Conservation (phyloP, 2,888 invertebrate species). For the Electrophaes corylata region DNA sequence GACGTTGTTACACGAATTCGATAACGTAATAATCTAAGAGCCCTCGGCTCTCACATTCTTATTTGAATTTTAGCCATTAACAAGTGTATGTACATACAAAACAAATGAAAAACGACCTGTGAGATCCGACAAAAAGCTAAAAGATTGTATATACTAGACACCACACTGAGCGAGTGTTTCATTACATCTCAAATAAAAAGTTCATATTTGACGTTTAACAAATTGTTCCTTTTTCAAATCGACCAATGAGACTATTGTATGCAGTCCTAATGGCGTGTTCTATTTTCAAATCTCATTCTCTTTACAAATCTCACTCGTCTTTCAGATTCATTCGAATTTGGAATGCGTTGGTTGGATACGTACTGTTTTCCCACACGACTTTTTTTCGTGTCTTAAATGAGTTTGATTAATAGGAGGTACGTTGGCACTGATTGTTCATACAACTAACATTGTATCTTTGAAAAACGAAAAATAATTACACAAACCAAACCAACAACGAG, state of each 20-base stretch:
- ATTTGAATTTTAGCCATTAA: slow-evolving; percentile 70
- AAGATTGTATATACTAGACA: slow-evolving; percentile 75
- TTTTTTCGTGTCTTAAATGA: slow-evolving; percentile 77
- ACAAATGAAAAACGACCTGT: slow-evolving; percentile 76
- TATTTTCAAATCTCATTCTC: slow-evolving; percentile 84
- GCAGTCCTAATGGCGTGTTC: slow-evolving; percentile 83
- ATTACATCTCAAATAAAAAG: slow-evolving; percentile 79
- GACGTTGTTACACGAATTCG: slow-evolving; percentile 50
- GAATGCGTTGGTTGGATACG: slow-evolving; percentile 73
- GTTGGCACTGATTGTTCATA: slow-evolving; percentile 64
- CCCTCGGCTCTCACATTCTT: slow-evolving; percentile 69
- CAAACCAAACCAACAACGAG: slow-evolving; percentile 40
- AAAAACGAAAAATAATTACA: slow-evolving; percentile 47
- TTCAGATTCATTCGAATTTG: slow-evolving; percentile 83
- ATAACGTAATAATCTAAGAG: slow-evolving; percentile 74
- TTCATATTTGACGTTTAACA: slow-evolving; percentile 85
- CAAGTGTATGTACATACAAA: slow-evolving; percentile 59
- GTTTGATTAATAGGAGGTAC: slow-evolving; percentile 79
- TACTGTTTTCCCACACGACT: slow-evolving; percentile 81
- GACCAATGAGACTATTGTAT: slow-evolving; percentile 84
- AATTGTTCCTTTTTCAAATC: slow-evolving; percentile 85
- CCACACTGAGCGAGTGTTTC: slow-evolving; percentile 71
- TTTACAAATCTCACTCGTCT: slow-evolving; percentile 81
- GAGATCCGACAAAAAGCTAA: slow-evolving; percentile 73
- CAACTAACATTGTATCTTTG: slow-evolving; percentile 27